Base-by-base conservation (phyloP, 2,888 invertebrate species). In the Tenthredo livida region DNA sequence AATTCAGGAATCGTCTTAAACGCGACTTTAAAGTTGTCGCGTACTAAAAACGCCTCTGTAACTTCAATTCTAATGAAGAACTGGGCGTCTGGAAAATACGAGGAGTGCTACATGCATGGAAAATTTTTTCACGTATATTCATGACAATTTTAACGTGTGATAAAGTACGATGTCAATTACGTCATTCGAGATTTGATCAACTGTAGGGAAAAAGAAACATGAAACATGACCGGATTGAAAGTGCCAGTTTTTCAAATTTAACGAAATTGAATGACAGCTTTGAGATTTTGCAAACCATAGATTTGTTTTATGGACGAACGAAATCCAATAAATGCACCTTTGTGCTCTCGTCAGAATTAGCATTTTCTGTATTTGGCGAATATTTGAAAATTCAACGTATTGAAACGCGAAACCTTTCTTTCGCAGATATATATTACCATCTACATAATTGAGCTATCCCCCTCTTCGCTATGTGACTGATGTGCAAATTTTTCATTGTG, bases 1-100 rank as follows among this genome's bases (percentile, higher is more conserved):
- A 70, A 70, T 70, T 37, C 70, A 70, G 33, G 17, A 33, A 29
- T 70, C 29, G 33, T 37, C 70, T 37, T n/a, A 37, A 70, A 70
- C 70, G 70, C 37, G 70, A 70, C 70, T 10, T 25, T 12, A 61
- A 25, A 61, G n/a, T n/a, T 37, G 7, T 70, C n/a, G 70, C 15
- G 33, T 37, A n/a, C n/a, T n/a, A 17, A 17, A 37, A 70, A 33
- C 1, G 1, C 12, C 61, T 25, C 33, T 37, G 17, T 17, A 37
- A 29, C 15, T 70, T 70, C 4, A 12, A 37, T n/a, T 70, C 70
- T 37, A 37, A 70, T 15, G 70, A 70, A 70, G 37, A 37, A 70
- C 54, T 7, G 12, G 15, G 37, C 2, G 9, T 37, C 37, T 6
- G 70, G 6, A 25, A 37, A 15, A 70, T 0, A 7, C 12, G 25